Evolutionary conservation across 2,113 vertebrate genomes (phyloP).

Genomic region (Nestor notabilis): DNA sequence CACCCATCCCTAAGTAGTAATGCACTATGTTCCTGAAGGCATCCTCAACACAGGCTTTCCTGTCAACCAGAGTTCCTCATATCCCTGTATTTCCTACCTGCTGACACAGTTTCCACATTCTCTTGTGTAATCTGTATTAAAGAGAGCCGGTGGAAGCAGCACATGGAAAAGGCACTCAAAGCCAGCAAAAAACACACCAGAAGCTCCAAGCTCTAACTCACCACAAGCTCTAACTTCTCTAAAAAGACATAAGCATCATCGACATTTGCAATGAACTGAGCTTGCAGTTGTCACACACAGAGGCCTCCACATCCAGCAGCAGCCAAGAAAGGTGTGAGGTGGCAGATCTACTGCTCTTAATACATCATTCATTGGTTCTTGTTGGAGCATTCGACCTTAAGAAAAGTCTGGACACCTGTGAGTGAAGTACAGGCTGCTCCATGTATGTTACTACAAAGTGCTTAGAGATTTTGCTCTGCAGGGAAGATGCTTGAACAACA

Average conservation of each 20-base stretch:
- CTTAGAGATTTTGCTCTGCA: background rate
- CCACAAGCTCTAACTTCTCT: background rate
- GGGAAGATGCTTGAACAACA: background rate
- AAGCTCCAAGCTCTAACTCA: background rate
- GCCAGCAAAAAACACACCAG: background rate
- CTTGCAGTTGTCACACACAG: background rate
- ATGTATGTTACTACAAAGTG: background rate
- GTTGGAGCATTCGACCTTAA: background rate
- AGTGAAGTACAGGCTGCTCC: background rate
- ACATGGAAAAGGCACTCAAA: background rate
- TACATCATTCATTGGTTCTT: background rate
- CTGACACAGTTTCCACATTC: background rate
- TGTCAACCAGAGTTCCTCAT: background rate
- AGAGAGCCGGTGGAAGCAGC: background rate
- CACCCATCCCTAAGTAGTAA: background rate
- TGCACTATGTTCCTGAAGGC: background rate
- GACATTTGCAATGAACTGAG: background rate
- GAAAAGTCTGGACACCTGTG: background rate
- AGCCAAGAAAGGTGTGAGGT: background rate
- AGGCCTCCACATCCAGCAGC: background rate
- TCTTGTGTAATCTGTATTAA: background rate
- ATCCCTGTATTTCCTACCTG: background rate
- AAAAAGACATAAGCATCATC: background rate
- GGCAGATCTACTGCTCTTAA: background rate
- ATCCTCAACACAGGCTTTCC: background rate